These are phyloP conservation scores for Dryocosmus kuriphilus DNA, from an alignment of 2,888 invertebrate genomes.

Conservation along the genomic window DNA sequence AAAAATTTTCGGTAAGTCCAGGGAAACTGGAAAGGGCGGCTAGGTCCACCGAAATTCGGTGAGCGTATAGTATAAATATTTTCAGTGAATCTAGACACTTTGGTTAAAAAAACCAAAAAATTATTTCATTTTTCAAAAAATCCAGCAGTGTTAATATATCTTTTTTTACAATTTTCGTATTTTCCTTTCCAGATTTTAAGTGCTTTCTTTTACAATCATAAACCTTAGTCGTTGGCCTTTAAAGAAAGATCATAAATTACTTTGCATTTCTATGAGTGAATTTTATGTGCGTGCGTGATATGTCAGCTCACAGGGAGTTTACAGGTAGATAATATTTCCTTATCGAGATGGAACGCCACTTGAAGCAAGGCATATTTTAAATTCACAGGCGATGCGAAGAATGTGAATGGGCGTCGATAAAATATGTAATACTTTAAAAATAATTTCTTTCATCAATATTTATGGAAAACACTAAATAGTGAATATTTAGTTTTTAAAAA, in stretches of 20 bases:
- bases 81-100: too few species aligned
- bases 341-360: conserved; percentile 29
- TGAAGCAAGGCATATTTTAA: background rate
- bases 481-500: too few species aligned
- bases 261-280: conserved; percentile 5
- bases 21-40: too few species aligned
- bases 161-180: background rate
- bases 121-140: too few species aligned
- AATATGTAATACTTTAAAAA: background rate
- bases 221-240: background rate
- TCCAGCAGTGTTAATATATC: background rate
- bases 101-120: too few species aligned
- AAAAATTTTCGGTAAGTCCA: too few species aligned
- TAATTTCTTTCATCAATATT: background rate
- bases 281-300: conserved; percentile 28
- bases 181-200: background rate
- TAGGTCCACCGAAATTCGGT: too few species aligned
- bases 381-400: conserved; percentile 3
- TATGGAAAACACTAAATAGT: background rate
- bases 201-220: background rate
- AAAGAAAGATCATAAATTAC: background rate
- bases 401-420: background rate
- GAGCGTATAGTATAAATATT: too few species aligned
- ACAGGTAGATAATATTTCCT: conserved; percentile 33
- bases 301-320: conserved; percentile 15